Conservation (phyloP, 2,113 vertebrate genomes). For the Urocitellus parryii region DNA sequence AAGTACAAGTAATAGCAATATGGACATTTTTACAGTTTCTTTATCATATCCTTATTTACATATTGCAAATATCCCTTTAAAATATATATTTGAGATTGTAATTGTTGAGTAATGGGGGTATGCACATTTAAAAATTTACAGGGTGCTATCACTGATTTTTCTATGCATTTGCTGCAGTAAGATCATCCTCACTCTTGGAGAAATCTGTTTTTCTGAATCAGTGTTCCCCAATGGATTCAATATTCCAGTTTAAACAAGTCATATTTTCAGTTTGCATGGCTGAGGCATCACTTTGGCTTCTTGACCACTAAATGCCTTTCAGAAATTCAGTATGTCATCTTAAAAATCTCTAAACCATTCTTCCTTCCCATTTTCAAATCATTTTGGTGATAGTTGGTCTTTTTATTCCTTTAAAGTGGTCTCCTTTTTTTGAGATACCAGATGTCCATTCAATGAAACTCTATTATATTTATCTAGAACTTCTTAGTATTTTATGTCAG, state of each 20-base stretch:
- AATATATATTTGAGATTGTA: not conserved
- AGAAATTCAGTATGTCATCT: not conserved
- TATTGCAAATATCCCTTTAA: not conserved
- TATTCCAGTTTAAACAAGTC: not conserved
- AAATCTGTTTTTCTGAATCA: not conserved
- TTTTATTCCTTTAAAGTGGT: not conserved
- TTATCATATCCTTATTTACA: not conserved
- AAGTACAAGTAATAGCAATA: not conserved
- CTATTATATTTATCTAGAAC: not conserved
- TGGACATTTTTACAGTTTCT: not conserved
- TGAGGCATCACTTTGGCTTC: not conserved
- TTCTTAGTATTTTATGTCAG: not conserved
- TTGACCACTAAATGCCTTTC: not conserved
- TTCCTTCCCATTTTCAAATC: not conserved
- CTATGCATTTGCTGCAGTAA: not conserved
- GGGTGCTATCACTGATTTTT: not conserved
- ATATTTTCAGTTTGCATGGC: not conserved
- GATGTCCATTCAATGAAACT: not conserved
- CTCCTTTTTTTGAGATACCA: not conserved
- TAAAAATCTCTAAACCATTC: not conserved
- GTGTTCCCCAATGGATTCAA: not conserved
- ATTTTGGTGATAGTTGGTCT: not conserved
- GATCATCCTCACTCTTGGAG: not conserved
- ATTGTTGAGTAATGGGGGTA: not conserved
- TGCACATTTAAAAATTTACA: not conserved